Evolutionary conservation across 2,113 vertebrate genomes (phyloP), one percentile per base, ranked within the genome.

Genomic region (Laticauda laticaudata): DNA sequence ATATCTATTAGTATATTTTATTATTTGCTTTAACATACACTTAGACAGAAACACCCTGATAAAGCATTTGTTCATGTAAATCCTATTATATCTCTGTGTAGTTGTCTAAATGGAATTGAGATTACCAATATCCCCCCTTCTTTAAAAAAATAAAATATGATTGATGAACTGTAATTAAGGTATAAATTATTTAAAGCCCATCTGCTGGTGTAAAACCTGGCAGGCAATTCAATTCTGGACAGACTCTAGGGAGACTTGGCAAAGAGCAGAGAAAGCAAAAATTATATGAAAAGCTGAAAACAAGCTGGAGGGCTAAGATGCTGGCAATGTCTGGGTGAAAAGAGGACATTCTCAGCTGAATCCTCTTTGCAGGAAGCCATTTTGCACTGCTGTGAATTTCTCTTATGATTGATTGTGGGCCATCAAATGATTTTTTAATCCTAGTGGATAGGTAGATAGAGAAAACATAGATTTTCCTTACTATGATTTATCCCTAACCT

Each of bases 131-230:
- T 20, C 20, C 45, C 29, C 18, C 39, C 23, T 26, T 34, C 23
- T 34, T n/a, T 93, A 90, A 59, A 86, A 59, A 90, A 97, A 97
- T 59, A 81, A 89, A 86, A 94, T 96, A 97, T 97, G 97, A 97
- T 95, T 96, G 93, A 98, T 97, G 96, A 97, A 94, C 93, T 95
- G 94, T 97, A 97, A 98, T 98, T 97, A 97, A 93, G 93, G 93
- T 90, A 97, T 98, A 97, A 97, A 98, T 98, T 97, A 98, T 98
- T 97, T 95, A 97, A 96, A 97, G 92, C 94, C 92, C 92, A 93
- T 93, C 95, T 92, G 93, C 94, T 93, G 92, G 93, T 92, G 90
- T 96, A 95, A 97, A 97, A 96, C 94, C 94, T 93, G 93, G 91
- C 91, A 95, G 93, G 95, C 96, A 96, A 96, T 95, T 97, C 96